Conservation (phyloP, 2,113 vertebrate genomes). For the Podarcis muralis region DNA sequence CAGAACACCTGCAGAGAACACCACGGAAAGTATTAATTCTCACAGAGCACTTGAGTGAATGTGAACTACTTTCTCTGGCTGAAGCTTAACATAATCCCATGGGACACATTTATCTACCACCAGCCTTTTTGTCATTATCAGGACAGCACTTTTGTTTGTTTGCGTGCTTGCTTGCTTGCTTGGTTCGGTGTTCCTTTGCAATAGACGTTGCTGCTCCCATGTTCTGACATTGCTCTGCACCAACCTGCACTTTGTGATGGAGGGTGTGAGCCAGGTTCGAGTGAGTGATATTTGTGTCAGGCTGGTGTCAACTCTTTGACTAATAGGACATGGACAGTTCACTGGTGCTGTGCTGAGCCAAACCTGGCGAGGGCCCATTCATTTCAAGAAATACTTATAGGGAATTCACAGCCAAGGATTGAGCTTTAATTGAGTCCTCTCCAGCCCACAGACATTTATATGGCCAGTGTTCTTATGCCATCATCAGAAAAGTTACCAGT, state of each 20-base stretch:
- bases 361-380: neutral
- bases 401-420: neutral
- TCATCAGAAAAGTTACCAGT: neutral
- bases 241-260: neutral
- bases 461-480: neutral
- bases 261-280: neutral
- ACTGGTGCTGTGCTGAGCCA: neutral
- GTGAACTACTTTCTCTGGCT: neutral
- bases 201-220: neutral
- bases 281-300: neutral
- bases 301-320: neutral
- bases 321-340: neutral
- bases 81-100: neutral
- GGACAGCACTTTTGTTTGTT: neutral
- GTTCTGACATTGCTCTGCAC: neutral
- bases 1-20: neutral
- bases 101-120: neutral
- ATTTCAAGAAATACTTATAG: neutral
- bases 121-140: neutral
- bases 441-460: neutral
- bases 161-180: neutral
- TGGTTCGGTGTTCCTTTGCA: neutral
- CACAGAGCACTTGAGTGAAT: neutral
- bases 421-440: neutral
- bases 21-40: neutral